These are phyloP conservation scores for Eonycteris spelaea DNA, from an alignment of 2,113 vertebrate genomes.

Conservation along the genomic window DNA sequence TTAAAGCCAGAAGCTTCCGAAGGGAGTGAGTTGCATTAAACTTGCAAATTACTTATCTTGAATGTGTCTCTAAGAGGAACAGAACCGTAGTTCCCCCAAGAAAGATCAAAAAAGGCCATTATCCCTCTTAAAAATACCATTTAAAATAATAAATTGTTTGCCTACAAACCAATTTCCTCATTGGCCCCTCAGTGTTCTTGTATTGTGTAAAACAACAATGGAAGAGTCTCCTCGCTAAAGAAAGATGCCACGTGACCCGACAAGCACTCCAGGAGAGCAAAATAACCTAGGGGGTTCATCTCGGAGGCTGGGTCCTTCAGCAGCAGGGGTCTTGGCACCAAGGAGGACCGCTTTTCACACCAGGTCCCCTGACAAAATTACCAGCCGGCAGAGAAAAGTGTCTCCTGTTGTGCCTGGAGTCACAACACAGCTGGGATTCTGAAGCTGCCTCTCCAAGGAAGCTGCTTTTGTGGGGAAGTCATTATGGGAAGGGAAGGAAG, in stretches of 20 bases:
- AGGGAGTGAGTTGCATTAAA: not conserved
- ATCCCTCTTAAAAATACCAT: constrained; percentile 48
- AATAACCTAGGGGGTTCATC: constrained; percentile 53
- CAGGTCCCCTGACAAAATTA: constrained; percentile 61
- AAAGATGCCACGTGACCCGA: constrained; percentile 53
- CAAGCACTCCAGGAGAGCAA: constrained; percentile 62
- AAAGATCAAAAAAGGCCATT: constrained; percentile 60
- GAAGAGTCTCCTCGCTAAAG: not conserved
- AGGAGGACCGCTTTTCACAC: constrained; percentile 62
- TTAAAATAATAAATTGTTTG: constrained; percentile 70
- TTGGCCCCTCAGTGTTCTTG: not conserved
- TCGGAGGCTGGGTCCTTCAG: constrained; percentile 53
- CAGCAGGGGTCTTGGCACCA: constrained; percentile 41
- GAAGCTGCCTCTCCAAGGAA: not conserved
- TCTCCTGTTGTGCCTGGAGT: constrained; percentile 16
- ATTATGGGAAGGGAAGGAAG: not conserved
- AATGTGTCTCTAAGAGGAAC: constrained; percentile 51
- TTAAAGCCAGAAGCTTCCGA: not conserved
- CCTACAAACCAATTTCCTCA: constrained; percentile 63
- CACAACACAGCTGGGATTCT: constrained; percentile 39
- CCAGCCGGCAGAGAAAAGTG: constrained; percentile 55
- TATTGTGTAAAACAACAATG: constrained; percentile 60
- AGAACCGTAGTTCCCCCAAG: constrained; percentile 46
- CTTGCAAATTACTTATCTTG: constrained; percentile 48
- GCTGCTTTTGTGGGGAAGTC: not conserved